phyloP scores from a whole-genome alignment of 2,888 invertebrate species.

The Trilocha varians region DNA sequence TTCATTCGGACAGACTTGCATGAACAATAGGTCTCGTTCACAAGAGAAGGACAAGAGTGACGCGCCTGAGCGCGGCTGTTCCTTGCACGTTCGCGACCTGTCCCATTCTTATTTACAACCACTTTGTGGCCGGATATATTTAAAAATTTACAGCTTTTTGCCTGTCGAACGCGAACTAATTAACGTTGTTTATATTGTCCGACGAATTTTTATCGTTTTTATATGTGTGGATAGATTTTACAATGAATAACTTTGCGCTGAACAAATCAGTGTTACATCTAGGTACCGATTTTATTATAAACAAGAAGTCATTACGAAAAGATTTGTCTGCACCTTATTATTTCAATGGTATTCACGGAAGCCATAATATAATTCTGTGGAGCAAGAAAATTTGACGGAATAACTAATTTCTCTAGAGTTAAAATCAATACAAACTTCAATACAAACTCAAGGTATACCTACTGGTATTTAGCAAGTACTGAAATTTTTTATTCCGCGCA shows the following conservation, averaged over 20 bases:
- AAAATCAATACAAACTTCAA: no score
- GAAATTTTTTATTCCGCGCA: no score
- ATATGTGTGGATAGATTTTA: background rate
- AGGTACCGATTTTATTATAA: no score
- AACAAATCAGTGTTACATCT: no score
- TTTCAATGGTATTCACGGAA: no score
- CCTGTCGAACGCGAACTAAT: background rate
- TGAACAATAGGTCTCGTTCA: conserved; percentile 60
- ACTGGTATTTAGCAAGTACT: no score
- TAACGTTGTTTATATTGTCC: background rate
- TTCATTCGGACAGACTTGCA: conserved; percentile 51
- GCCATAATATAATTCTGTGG: no score
- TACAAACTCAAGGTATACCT: no score
- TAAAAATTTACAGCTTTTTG: conserved; percentile 5
- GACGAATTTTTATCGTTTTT: background rate
- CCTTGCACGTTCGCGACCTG: conserved; percentile 13
- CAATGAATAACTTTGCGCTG: background rate
- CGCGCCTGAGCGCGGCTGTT: conserved; percentile 18
- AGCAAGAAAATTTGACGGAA: no score
- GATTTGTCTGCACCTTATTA: no score
- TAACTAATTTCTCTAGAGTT: no score
- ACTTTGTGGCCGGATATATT: conserved; percentile 3
- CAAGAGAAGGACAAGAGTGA: conserved; percentile 49
- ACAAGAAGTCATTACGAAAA: no score
- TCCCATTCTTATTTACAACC: conserved; percentile 7